Conservation (phyloP, 2,113 vertebrate genomes). For the Ibidorhyncha struthersii region DNA sequence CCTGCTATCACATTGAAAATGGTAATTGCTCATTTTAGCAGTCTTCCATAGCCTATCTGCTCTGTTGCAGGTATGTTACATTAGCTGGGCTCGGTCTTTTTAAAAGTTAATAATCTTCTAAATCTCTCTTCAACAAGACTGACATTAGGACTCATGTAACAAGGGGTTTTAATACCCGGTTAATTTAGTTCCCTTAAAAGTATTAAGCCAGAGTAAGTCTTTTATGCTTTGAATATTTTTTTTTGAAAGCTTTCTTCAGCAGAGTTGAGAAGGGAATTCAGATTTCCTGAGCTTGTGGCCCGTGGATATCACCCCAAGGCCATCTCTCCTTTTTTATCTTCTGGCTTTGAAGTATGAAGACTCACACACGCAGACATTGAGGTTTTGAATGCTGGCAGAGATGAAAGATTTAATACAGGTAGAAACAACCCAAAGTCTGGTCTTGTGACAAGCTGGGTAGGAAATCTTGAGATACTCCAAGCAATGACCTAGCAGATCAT, state of each 20-base stretch:
- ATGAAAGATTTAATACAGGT: background rate
- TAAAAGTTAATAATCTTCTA: background rate
- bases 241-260: background rate
- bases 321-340: background rate
- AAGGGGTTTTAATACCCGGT: background rate
- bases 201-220: background rate
- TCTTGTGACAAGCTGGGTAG: background rate
- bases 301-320: background rate
- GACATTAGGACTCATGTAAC: background rate
- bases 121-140: background rate
- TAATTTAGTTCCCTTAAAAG: background rate
- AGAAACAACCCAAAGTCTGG: background rate
- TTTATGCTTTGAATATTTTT: background rate
- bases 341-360: background rate
- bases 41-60: background rate
- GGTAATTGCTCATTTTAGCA: background rate
- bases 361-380: background rate
- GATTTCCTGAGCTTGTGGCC: background rate
- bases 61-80: background rate
- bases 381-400: background rate
- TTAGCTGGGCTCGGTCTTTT: background rate
- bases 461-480: background rate
- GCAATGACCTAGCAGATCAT: background rate
- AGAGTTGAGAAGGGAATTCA: background rate
- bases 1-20: background rate